phyloP scores from a whole-genome alignment of 2,888 invertebrate genomes.

The Belgica antarctica region DNA sequence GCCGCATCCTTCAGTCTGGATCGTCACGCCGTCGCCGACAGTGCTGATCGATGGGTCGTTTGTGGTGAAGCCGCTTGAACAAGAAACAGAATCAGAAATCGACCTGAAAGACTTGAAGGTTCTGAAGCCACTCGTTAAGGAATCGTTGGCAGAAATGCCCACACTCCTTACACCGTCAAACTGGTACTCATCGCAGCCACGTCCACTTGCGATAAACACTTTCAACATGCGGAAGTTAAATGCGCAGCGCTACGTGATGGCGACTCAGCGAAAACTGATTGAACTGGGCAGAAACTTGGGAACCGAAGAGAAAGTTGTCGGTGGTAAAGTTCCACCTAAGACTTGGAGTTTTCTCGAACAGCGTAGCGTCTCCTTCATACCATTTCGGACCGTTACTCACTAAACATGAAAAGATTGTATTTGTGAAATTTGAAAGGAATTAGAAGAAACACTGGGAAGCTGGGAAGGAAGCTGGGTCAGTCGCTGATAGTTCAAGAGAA shows the following conservation, averaged over 20 bases:
- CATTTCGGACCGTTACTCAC: slow-evolving; percentile 37
- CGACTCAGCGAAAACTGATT: slow-evolving; percentile 32
- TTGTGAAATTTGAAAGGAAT: too few species aligned
- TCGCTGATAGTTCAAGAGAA: too few species aligned
- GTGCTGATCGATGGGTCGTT: slow-evolving; percentile 32
- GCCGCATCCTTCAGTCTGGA: slow-evolving; percentile 6
- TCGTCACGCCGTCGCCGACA: slow-evolving; percentile 27
- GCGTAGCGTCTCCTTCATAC: slow-evolving; percentile 32
- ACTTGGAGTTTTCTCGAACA: slow-evolving; percentile 39
- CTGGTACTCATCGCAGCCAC: slow-evolving; percentile 34
- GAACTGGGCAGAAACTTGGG: slow-evolving; percentile 32
- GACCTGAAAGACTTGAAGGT: slow-evolving; percentile 41
- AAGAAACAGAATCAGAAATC: slow-evolving; percentile 31
- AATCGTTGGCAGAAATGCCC: neutral
- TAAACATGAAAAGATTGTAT: too few species aligned
- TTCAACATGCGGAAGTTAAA: slow-evolving; percentile 34
- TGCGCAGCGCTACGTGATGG: slow-evolving; percentile 34
- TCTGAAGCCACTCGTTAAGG: slow-evolving; percentile 19
- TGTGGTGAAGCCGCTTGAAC: slow-evolving; percentile 21
- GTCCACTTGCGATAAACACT: slow-evolving; percentile 34
- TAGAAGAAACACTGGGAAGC: too few species aligned
- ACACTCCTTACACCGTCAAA: slow-evolving; percentile 20
- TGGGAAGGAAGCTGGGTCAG: too few species aligned
- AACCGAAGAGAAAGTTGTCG: slow-evolving; percentile 24
- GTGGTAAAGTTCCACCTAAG: slow-evolving; percentile 22